Percentiles rank a stretch among this genome's conserved stretches.
Evolutionary conservation across 2,888 invertebrate genomes (phyloP).

Genomic region (Amiota communis): DNA sequence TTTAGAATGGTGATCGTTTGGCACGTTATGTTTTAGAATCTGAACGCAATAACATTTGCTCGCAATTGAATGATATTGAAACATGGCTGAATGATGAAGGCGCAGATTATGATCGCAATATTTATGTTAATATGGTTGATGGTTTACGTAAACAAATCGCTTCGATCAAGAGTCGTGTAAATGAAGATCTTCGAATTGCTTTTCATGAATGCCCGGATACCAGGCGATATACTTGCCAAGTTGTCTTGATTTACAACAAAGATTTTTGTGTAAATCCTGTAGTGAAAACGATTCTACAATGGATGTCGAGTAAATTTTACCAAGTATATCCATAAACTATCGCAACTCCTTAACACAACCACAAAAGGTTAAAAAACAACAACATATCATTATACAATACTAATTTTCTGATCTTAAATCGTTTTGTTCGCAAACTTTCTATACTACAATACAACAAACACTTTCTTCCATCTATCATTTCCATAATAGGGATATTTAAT

Average conservation of each 20-base stretch:
- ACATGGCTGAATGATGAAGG: constrained; percentile 98
- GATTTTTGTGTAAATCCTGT: constrained; percentile 78
- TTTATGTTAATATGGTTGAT: constrained; percentile 78
- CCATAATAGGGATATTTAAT: too few species aligned
- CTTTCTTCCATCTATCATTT: too few species aligned
- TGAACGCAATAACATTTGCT: constrained; percentile 79
- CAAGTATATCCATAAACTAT: neutral
- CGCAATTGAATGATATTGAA: constrained; percentile 87
- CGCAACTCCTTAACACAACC: too few species aligned
- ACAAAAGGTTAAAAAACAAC: too few species aligned
- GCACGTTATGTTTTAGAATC: constrained; percentile 83
- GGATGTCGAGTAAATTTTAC: constrained; percentile 69
- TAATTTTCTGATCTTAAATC: neutral
- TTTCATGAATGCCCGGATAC: constrained; percentile 86
- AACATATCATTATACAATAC: neutral
- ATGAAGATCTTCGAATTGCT: constrained; percentile 83
- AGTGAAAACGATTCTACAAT: constrained; percentile 66
- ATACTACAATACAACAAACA: too few species aligned
- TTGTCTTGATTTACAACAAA: constrained; percentile 80
- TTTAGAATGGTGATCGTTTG: constrained; percentile 81
- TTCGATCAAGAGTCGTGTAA: constrained; percentile 89
- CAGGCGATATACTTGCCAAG: constrained; percentile 87
- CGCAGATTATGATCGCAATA: constrained; percentile 88
- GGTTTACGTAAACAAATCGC: constrained; percentile 85
- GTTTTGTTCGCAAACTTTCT: neutral